phyloP scores from a whole-genome alignment of 2,888 invertebrate species.

The Dorcus parallelipipedus region DNA sequence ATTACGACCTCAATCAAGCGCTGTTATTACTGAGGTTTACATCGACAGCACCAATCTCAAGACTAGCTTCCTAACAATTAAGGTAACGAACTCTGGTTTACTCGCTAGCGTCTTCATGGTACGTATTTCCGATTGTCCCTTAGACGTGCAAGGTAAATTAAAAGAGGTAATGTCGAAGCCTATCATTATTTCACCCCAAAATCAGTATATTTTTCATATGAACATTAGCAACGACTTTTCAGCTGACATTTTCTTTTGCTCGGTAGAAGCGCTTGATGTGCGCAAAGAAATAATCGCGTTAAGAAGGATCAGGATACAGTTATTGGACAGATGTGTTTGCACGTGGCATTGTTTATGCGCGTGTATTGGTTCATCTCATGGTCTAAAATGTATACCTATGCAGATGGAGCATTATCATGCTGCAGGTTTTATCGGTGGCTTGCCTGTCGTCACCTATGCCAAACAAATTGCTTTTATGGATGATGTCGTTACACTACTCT shows the following conservation, averaged over 20 bases:
- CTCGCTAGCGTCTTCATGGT: constrained; percentile 47
- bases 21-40: constrained; percentile 58
- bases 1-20: constrained; percentile 48
- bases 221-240: constrained; percentile 52
- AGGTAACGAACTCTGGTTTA: constrained; percentile 60
- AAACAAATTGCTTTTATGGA: constrained; percentile 40
- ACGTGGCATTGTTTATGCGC: constrained; percentile 64
- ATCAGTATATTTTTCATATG: constrained; percentile 52
- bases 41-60: constrained; percentile 54
- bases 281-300: constrained; percentile 57
- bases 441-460: constrained; percentile 42
- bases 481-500: constrained; percentile 37
- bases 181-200: constrained; percentile 55
- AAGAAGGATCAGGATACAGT: constrained; percentile 57
- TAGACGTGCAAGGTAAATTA: constrained; percentile 48
- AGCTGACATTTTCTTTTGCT: constrained; percentile 52
- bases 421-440: constrained; percentile 52
- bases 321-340: constrained; percentile 61
- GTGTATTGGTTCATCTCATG: constrained; percentile 51
- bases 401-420: constrained; percentile 49
- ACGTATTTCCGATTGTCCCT: constrained; percentile 46
- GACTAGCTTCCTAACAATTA: constrained; percentile 53
- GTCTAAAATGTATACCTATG: constrained; percentile 48
- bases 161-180: constrained; percentile 43
- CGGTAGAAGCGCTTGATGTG: constrained; percentile 55